Percentiles rank a stretch among this genome's conserved stretches.
These are phyloP conservation scores for Glyptemys insculpta DNA, from an alignment of 2,797 vertebrate species.

Conservation along the genomic window DNA sequence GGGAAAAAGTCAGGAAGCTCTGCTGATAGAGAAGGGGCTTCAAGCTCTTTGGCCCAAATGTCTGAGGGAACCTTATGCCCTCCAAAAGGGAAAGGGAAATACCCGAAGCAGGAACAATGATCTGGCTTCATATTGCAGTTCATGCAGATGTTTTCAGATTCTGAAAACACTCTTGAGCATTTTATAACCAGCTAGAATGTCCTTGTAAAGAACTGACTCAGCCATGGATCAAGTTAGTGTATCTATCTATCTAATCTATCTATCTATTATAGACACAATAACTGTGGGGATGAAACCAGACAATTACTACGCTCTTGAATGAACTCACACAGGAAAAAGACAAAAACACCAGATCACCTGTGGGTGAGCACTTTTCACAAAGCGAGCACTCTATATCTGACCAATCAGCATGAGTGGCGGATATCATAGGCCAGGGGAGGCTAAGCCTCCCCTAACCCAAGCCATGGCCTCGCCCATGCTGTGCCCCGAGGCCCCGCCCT, in stretches of 20 bases:
- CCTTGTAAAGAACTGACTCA: conserved; percentile 19
- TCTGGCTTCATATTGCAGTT: background rate
- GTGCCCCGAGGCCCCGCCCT: too few species aligned
- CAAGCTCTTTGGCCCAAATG: background rate
- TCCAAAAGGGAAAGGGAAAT: background rate
- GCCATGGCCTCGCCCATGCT: too few species aligned
- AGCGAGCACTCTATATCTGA: background rate
- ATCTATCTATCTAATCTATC: background rate
- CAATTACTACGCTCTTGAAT: background rate
- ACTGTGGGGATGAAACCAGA: background rate
- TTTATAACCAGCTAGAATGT: conserved; percentile 10
- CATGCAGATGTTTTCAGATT: background rate
- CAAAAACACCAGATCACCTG: background rate
- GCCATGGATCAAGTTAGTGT: conserved; percentile 20
- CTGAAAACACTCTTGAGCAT: background rate
- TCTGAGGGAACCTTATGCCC: background rate
- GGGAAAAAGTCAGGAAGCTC: background rate
- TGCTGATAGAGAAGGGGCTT: background rate
- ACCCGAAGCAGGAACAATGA: background rate
- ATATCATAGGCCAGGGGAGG: too few species aligned
- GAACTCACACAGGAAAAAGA: background rate
- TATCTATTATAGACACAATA: background rate
- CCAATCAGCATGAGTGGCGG: background rate
- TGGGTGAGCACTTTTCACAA: background rate
- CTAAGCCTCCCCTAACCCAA: too few species aligned